These are phyloP conservation scores for Emmelina monodactyla DNA, from an alignment of 2,888 invertebrate genomes.

Conservation along the genomic window DNA sequence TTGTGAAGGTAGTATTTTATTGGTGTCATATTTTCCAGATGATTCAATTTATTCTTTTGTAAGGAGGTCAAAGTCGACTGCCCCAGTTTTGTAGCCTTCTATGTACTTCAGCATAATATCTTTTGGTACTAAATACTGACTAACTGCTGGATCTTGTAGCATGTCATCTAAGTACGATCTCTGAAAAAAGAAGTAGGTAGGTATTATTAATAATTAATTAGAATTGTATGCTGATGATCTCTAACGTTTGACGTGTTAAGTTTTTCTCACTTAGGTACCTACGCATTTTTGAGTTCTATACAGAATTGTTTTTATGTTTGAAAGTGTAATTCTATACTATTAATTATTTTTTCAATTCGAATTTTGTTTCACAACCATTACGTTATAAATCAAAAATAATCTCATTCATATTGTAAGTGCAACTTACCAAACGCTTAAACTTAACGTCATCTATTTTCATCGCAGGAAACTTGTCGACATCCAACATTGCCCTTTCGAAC, in stretches of 20 bases:
- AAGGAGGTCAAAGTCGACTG: conserved; percentile 31
- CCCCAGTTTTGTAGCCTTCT: conserved; percentile 24
- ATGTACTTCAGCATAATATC: conserved; percentile 66
- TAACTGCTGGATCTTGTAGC: conserved; percentile 71
- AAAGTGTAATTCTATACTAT: too few species aligned
- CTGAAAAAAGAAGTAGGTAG: conserved; percentile 58
- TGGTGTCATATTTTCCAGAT: too few species aligned
- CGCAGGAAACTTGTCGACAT: conserved; percentile 51
- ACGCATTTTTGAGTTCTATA: too few species aligned
- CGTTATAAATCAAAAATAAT: too few species aligned
- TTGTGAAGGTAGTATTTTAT: too few species aligned
- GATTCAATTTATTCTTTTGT: conserved; percentile 20
- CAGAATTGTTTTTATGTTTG: too few species aligned
- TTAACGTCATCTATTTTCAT: conserved; percentile 59
- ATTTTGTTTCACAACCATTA: too few species aligned
- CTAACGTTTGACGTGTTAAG: too few species aligned
- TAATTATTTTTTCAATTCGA: too few species aligned
- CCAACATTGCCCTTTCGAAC: conserved; percentile 71
- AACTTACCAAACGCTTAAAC: conserved; percentile 47
- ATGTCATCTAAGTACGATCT: conserved; percentile 68
- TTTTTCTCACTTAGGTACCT: too few species aligned
- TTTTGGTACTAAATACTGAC: conserved; percentile 62
- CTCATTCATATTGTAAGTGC: background rate
- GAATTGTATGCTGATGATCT: too few species aligned
- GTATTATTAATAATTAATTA: too few species aligned